Percentiles rank a stretch among this genome's conserved stretches.
Evolutionary conservation across 2,797 vertebrate species (phyloP).

Genomic region (Paguma larvata): DNA sequence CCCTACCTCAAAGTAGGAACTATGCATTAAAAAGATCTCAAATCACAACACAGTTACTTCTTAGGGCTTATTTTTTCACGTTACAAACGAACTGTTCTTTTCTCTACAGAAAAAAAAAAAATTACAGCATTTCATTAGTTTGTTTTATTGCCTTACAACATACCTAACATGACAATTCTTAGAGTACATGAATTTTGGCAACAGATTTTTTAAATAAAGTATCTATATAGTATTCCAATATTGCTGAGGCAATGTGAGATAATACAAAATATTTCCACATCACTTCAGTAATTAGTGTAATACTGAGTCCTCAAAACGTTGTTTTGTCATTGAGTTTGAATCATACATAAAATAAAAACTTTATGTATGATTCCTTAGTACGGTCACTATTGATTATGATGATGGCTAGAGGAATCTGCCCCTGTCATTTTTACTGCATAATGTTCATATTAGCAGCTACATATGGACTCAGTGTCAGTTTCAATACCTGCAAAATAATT

Average conservation of each 20-base stretch:
- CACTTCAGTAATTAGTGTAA: not conserved
- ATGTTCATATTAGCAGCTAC: constrained; percentile 16
- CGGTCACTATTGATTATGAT: not conserved
- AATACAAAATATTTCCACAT: not conserved
- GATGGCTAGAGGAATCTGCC: not conserved
- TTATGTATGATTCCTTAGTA: not conserved
- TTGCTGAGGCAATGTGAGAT: not conserved
- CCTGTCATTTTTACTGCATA: not conserved
- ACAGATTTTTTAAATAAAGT: not conserved
- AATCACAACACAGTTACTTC: not conserved
- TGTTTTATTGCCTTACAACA: constrained; percentile 7
- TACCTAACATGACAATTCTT: not conserved
- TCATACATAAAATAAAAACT: not conserved
- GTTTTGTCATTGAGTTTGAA: not conserved
- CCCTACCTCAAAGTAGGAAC: not conserved
- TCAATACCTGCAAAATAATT: constrained; percentile 55
- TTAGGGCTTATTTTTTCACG: constrained; percentile 1
- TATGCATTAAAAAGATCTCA: not conserved
- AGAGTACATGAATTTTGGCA: not conserved
- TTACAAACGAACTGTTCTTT: not conserved
- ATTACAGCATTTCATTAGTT: not conserved
- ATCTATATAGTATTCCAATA: not conserved
- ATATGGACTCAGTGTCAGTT: not conserved
- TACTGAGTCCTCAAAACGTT: not conserved
- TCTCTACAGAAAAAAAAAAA: not conserved